These are phyloP conservation scores for Ciconia maguari DNA, from an alignment of 2,113 vertebrate genomes.

Conservation along the genomic window DNA sequence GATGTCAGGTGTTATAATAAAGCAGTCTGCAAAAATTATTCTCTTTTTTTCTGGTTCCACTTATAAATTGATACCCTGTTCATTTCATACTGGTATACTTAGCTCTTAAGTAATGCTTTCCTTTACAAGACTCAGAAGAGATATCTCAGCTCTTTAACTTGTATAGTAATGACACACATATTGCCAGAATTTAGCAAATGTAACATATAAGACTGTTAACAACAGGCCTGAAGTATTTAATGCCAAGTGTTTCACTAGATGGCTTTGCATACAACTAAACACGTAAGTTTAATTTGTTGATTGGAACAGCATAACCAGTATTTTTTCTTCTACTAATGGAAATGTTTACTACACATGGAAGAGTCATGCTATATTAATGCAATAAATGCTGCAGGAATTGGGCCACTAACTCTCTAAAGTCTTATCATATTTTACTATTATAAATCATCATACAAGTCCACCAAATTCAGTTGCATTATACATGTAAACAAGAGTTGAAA, in stretches of 20 bases:
- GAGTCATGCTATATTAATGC: rapidly evolving
- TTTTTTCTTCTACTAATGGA: not conserved
- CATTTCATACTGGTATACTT: not conserved
- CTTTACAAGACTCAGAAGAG: not conserved
- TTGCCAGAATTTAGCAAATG: not conserved
- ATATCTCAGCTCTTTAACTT: not conserved
- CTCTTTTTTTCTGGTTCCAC: not conserved
- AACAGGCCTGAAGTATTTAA: not conserved
- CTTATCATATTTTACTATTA: not conserved
- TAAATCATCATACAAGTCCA: not conserved
- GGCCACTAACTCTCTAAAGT: not conserved
- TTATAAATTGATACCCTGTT: not conserved
- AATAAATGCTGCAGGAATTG: not conserved
- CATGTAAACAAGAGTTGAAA: not conserved
- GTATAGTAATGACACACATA: not conserved
- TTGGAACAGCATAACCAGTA: not conserved
- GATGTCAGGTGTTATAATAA: not conserved
- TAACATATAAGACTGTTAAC: not conserved
- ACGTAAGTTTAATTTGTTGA: not conserved
- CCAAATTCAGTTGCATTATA: not conserved
- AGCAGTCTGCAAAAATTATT: not conserved
- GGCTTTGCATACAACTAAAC: not conserved
- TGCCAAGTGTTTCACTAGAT: not conserved
- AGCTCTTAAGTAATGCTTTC: not conserved
- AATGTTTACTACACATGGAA: not conserved